phyloP scores from a whole-genome alignment of 2,888 invertebrate genomes.

The Eristalis arbustorum region DNA sequence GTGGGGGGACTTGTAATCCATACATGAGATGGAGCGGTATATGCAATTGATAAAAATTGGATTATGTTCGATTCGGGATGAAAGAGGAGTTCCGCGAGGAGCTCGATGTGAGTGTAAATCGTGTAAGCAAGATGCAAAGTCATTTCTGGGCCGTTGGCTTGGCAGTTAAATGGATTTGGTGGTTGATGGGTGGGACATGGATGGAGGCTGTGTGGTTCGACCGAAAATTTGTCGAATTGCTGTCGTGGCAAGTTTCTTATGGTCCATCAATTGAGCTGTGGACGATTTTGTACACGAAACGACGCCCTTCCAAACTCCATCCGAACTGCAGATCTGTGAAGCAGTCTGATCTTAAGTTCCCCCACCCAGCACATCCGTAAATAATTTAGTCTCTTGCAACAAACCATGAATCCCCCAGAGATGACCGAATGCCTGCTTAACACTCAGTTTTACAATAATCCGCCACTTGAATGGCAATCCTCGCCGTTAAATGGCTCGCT shows the following conservation, averaged over 20 bases:
- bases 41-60: not conserved
- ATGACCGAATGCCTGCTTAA: not conserved
- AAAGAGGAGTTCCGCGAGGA: not conserved
- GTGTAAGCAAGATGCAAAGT: not conserved
- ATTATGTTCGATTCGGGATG: not conserved
- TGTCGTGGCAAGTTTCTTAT: too few species aligned
- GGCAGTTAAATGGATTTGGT: not conserved
- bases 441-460: not conserved
- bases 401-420: too few species aligned
- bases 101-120: not conserved
- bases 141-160: not conserved
- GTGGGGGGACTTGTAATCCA: not conserved
- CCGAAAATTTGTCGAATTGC: too few species aligned
- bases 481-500: conserved; percentile 6
- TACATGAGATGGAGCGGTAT: not conserved
- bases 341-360: too few species aligned
- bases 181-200: too few species aligned
- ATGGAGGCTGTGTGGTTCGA: too few species aligned
- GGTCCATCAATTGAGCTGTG: too few species aligned
- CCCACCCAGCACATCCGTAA: too few species aligned
- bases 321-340: too few species aligned
- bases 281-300: too few species aligned
- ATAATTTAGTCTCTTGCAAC: too few species aligned
- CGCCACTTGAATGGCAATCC: not conserved
- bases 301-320: too few species aligned